Evolutionary conservation across 1,140 invertebrate genomes (phyloP).

Genomic region (Drosophila nigromelanica): DNA sequence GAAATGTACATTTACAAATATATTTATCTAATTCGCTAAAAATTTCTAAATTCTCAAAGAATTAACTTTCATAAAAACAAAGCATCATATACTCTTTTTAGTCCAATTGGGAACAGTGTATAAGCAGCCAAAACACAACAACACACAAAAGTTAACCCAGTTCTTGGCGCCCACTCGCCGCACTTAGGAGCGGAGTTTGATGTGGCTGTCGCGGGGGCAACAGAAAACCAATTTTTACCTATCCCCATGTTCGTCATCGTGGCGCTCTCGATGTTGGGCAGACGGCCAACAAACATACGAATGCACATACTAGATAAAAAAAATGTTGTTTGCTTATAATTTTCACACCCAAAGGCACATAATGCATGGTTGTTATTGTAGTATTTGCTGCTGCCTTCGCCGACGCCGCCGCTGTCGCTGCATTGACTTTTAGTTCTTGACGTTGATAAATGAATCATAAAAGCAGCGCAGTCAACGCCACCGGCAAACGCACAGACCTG

Average conservation of each 20-base stretch:
- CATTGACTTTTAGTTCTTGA: conserved; percentile 68
- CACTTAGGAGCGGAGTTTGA: conserved; percentile 51
- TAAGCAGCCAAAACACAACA: conserved; percentile 5
- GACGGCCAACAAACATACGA: conserved; percentile 59
- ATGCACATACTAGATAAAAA: conserved; percentile 34
- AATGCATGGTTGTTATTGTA: conserved; percentile 33
- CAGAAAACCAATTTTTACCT: conserved; percentile 59
- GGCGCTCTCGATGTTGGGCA: conserved; percentile 43
- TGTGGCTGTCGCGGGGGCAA: conserved; percentile 24
- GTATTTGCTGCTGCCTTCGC: conserved; percentile 9
- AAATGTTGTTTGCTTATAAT: conserved; percentile 53
- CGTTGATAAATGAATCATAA: conserved; percentile 81
- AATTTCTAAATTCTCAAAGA: too few relatives aligned
- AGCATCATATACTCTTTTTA: not conserved
- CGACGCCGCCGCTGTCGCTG: conserved; percentile 24
- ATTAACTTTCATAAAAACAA: not conserved
- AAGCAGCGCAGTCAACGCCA: conserved; percentile 61
- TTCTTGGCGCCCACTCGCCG: conserved; percentile 63
- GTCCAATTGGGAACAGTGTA: not conserved
- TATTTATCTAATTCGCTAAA: too few relatives aligned
- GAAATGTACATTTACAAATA: too few relatives aligned
- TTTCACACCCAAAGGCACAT: conserved; percentile 50
- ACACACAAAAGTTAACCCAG: conserved; percentile 61
- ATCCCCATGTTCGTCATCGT: conserved; percentile 40
- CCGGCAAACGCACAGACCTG: conserved; percentile 36